Conservation (phyloP, 2,113 vertebrate species). For the Ceuthmochares aereus region DNA sequence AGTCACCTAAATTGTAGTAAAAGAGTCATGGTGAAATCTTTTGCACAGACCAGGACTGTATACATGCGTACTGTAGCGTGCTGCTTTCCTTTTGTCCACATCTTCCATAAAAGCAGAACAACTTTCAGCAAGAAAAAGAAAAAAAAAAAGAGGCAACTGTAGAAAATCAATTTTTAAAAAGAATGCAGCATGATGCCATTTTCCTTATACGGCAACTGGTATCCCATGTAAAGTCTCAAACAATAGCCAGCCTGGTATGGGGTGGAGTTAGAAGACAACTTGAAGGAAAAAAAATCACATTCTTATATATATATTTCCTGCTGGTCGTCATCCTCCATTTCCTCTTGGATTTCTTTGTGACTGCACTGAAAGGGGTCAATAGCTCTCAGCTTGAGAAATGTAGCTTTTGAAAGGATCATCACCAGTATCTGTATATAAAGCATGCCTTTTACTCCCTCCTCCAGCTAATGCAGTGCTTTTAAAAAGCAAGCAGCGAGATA, state of each 20-base stretch:
- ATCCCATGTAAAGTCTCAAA: conserved; percentile 16
- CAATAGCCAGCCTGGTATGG: conserved; percentile 29
- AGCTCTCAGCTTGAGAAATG: conserved; percentile 49
- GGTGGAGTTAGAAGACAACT: not conserved
- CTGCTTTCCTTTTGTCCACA: not conserved
- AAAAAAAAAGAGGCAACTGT: not conserved
- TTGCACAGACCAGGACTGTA: too few relatives aligned
- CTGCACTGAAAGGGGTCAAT: conserved; percentile 55
- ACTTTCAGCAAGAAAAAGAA: not conserved
- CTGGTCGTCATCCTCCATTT: conserved; percentile 28
- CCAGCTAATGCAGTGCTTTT: not conserved
- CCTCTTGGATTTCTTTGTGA: conserved; percentile 47
- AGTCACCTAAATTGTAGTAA: not conserved
- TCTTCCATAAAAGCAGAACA: not conserved
- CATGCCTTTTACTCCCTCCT: not conserved
- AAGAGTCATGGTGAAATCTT: not conserved
- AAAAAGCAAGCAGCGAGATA: not conserved
- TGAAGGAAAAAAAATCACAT: not conserved
- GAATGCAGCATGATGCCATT: conserved; percentile 41
- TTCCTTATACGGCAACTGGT: not conserved
- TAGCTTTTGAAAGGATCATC: conserved; percentile 44
- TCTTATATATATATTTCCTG: not conserved
- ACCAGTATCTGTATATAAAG: conserved; percentile 18
- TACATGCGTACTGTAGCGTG: accelerated
- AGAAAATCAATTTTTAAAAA: conserved; percentile 45